Base-by-base conservation (phyloP, 2,888 invertebrate genomes). In the Morinoia aosen region DNA sequence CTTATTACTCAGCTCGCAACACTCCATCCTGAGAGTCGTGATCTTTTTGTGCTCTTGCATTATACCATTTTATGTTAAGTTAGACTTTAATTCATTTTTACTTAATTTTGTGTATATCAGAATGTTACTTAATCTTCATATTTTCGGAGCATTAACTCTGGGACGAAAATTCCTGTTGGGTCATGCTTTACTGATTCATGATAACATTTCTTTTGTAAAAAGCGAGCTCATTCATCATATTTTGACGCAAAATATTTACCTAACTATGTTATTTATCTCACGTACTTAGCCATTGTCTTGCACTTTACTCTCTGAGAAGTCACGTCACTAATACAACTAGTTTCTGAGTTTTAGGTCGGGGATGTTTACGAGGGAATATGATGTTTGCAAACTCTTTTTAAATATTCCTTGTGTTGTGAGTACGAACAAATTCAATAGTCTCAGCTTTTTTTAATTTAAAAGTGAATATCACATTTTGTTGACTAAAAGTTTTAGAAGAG, bases 1-100 rank as follows among this genome's bases (percentile, higher is more conserved):
- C 95, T 56, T 96, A 96, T 91, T 95, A 95, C 95, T 58, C 95
- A 40, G 33, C 95, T 58, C 58, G 48, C 10, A 95, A 95, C 64
- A 95, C 95, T 39, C 95, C 95, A 61, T 95, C 95, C 57, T 95
- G 95, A 95, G 56, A 39, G 48, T 57, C 93, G 16, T 57, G 33
- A 48, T 57, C 57, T 48, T 56, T 39, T 19, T 39, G 48, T n/a
- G 57, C 33, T 93, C 58, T 57, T 93, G 93, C 93, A 93, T 93
- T 93, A 93, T 93, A 93, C 16, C 11, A 19, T 91, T 93, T 48
- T 33, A n/a, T 93, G 14, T 93, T 33, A 57, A 93, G n/a, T 33
- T 93, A 93, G 56, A 93, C n/a, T 16, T 11, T 91, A 91, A 48
- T 40, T 93, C 16, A 93, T 48, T 57, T 56, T 93, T 93, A 93